These are phyloP conservation scores for Lasioglossum albipes DNA, from an alignment of 1,140 invertebrate species.

Conservation along the genomic window DNA sequence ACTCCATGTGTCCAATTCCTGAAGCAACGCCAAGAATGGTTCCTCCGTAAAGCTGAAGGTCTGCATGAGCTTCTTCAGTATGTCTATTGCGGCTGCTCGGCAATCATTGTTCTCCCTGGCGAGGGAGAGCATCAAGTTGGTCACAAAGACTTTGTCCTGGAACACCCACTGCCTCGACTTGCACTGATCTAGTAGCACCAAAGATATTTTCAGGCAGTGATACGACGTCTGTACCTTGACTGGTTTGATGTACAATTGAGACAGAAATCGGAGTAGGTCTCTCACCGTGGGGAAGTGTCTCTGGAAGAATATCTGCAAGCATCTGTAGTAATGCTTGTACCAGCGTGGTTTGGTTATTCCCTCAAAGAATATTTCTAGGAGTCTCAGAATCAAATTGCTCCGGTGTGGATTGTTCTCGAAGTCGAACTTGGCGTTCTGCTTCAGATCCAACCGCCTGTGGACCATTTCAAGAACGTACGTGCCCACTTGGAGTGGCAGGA, in stretches of 20 bases:
- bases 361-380: slow-evolving; percentile 74
- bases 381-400: slow-evolving; percentile 69
- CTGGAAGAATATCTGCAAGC: slow-evolving; percentile 75
- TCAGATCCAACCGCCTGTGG: slow-evolving; percentile 72
- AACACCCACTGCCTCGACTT: slow-evolving; percentile 67
- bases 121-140: slow-evolving; percentile 73
- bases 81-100: slow-evolving; percentile 63
- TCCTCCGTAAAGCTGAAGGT: slow-evolving; percentile 61
- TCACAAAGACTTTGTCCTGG: slow-evolving; percentile 70
- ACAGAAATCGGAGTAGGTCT: slow-evolving; percentile 70
- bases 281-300: slow-evolving; percentile 69
- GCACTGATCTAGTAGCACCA: slow-evolving; percentile 60
- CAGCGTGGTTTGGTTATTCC: slow-evolving; percentile 64
- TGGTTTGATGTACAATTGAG: slow-evolving; percentile 72
- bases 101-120: slow-evolving; percentile 64
- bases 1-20: slow-evolving; percentile 65
- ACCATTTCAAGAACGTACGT: slow-evolving; percentile 78
- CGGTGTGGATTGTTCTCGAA: slow-evolving; percentile 70
- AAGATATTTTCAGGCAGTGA: slow-evolving; percentile 69
- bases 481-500: slow-evolving; percentile 73
- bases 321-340: slow-evolving; percentile 72
- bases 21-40: slow-evolving; percentile 68
- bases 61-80: slow-evolving; percentile 66
- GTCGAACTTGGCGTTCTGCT: slow-evolving; percentile 64
- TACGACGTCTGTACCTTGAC: slow-evolving; percentile 69